A percentile compares a stretch with the other conserved stretches of the same genome.
Conservation (phyloP, 2,888 invertebrate species). For the Bombylius major region DNA sequence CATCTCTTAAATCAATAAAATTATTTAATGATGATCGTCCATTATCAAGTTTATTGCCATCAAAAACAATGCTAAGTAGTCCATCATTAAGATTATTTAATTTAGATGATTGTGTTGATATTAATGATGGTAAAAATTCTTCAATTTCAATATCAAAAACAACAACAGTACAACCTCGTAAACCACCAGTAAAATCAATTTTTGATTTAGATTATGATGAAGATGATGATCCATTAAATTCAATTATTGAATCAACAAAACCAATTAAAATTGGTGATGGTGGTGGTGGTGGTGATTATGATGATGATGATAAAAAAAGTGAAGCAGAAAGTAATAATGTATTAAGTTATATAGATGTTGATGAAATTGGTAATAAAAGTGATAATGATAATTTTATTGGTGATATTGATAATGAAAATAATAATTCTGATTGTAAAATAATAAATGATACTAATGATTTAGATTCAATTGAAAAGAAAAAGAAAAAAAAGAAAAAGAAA, state of each 20-base stretch:
- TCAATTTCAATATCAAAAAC: neutral
- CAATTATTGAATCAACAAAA: conserved; percentile 22
- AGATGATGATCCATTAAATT: conserved; percentile 29
- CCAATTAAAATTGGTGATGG: neutral
- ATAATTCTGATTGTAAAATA: neutral
- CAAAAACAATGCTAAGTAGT: neutral
- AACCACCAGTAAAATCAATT: conserved; percentile 28
- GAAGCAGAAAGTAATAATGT: neutral
- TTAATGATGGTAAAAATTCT: neutral
- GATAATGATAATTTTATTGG: no score
- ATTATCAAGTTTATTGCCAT: neutral
- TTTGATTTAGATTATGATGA: conserved; percentile 37
- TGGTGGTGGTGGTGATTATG: no score
- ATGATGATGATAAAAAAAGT: neutral
- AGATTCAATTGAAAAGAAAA: neutral
- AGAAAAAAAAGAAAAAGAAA: neutral
- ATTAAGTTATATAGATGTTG: neutral
- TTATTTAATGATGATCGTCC: neutral
- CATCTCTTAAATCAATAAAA: neutral
- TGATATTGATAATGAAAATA: neutral
- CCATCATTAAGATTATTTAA: neutral
- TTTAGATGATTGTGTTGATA: no score
- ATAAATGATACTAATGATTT: neutral
- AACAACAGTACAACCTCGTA: neutral
- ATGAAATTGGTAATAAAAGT: neutral